phyloP scores from a whole-genome alignment of 2,888 invertebrate species.

The Conchocele bisecta region DNA sequence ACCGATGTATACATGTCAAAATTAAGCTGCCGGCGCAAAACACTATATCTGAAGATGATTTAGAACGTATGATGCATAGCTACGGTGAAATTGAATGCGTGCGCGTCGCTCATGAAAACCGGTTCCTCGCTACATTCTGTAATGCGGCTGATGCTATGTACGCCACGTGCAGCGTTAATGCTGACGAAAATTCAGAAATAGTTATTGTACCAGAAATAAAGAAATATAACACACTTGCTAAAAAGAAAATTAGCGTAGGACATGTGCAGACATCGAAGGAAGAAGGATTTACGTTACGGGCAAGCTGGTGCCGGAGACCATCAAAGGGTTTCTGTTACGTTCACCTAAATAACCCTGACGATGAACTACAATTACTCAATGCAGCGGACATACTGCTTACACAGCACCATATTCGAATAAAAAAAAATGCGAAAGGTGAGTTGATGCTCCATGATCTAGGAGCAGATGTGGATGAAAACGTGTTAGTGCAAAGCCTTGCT shows the following conservation, averaged over 20 bases:
- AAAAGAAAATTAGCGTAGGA: too few relatives aligned
- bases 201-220: constrained; percentile 18
- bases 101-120: too few relatives aligned
- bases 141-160: constrained; percentile 39
- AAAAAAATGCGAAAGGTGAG: constrained; percentile 2
- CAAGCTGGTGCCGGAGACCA: constrained; percentile 67
- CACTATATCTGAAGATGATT: too few relatives aligned
- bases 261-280: background rate
- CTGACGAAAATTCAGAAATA: constrained; percentile 15
- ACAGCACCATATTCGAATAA: too few relatives aligned
- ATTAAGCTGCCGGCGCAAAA: constrained; percentile 54
- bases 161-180: constrained; percentile 47
- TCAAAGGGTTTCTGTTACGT: constrained; percentile 66
- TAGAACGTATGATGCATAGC: too few relatives aligned
- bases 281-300: constrained; percentile 52
- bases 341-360: constrained; percentile 49
- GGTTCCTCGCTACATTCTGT: constrained; percentile 69
- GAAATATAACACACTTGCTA: too few relatives aligned
- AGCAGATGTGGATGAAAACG: constrained; percentile 45
- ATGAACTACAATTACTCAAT: constrained; percentile 19
- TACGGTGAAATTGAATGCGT: too few relatives aligned
- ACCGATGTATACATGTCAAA: constrained; percentile 62
- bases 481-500: constrained; percentile 35
- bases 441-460: constrained; percentile 32
- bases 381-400: background rate